phyloP scores from a whole-genome alignment of 2,888 invertebrate species.

The Caenorhabditis zanzibari region DNA sequence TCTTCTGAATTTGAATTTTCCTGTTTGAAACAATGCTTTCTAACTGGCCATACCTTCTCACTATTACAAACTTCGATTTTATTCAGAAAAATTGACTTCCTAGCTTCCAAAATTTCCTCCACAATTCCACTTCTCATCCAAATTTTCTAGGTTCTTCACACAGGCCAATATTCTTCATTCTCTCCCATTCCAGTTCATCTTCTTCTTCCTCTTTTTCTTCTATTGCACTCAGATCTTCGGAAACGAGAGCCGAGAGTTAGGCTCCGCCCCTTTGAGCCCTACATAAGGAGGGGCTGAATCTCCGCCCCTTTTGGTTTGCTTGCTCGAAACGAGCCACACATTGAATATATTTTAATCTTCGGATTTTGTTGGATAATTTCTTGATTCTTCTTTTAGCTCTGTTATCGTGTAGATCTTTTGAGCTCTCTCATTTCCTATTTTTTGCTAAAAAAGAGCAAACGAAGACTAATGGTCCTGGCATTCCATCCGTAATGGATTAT shows the following conservation, averaged over 20 bases:
- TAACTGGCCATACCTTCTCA: too few species aligned
- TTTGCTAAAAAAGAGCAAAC: background rate
- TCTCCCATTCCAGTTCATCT: background rate
- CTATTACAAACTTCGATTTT: too few species aligned
- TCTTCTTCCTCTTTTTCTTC: background rate
- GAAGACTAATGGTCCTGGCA: slow-evolving; percentile 20
- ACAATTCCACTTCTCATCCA: too few species aligned
- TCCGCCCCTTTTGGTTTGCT: slow-evolving; percentile 1
- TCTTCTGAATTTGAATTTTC: too few species aligned
- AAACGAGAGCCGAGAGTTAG: background rate
- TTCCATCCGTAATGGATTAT: slow-evolving; percentile 19
- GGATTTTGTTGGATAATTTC: slow-evolving; percentile 10
- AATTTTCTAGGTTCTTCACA: too few species aligned
- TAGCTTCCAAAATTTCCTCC: too few species aligned
- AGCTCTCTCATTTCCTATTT: background rate
- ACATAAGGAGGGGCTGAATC: background rate
- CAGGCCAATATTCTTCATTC: background rate
- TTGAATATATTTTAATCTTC: background rate
- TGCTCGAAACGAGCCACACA: background rate
- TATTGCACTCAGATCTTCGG: background rate
- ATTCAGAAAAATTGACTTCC: too few species aligned
- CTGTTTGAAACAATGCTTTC: too few species aligned
- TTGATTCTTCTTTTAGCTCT: background rate
- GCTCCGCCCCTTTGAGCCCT: slow-evolving; percentile 13
- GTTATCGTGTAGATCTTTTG: slow-evolving; percentile 11